Conservation (phyloP, 2,888 invertebrate species). For the Troides helena region DNA sequence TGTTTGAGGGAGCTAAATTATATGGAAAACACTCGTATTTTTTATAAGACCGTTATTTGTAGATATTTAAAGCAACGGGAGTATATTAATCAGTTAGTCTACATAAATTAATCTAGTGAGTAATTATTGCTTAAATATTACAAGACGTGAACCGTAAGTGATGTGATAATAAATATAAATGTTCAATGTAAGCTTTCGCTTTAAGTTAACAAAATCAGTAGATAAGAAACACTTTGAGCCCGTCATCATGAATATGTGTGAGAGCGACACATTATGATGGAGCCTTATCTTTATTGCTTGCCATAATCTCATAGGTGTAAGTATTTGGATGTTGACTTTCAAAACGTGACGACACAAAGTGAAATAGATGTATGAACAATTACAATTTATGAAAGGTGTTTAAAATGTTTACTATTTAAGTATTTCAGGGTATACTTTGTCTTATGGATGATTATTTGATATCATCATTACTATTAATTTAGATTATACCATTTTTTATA, state of each 20-base stretch:
- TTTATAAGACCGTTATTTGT: not conserved
- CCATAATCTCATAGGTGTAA: slow-evolving; percentile 26
- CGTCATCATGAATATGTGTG: slow-evolving; percentile 24
- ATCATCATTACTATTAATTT: not conserved
- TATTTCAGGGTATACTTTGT: not conserved
- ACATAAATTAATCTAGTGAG: not conserved
- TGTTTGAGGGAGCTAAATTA: not conserved
- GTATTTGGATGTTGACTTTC: slow-evolving; percentile 7
- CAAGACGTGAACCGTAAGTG: not conserved
- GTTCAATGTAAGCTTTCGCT: slow-evolving; percentile 4
- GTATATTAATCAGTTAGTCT: not conserved
- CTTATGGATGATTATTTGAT: not conserved
- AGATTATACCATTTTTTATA: not conserved
- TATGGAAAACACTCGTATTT: not conserved
- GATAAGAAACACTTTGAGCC: slow-evolving; percentile 27
- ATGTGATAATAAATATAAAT: slow-evolving; percentile 21
- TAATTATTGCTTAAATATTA: not conserved
- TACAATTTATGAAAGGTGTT: not conserved
- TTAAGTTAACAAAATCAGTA: slow-evolving; percentile 17
- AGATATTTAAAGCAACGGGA: not conserved
- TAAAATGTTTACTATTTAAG: too few relatives aligned
- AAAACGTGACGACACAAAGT: not conserved
- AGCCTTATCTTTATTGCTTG: slow-evolving; percentile 27
- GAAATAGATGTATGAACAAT: not conserved
- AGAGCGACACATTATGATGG: slow-evolving; percentile 23